phyloP scores from a whole-genome alignment of 2,888 invertebrate species.

The Incurvaria masculella region DNA sequence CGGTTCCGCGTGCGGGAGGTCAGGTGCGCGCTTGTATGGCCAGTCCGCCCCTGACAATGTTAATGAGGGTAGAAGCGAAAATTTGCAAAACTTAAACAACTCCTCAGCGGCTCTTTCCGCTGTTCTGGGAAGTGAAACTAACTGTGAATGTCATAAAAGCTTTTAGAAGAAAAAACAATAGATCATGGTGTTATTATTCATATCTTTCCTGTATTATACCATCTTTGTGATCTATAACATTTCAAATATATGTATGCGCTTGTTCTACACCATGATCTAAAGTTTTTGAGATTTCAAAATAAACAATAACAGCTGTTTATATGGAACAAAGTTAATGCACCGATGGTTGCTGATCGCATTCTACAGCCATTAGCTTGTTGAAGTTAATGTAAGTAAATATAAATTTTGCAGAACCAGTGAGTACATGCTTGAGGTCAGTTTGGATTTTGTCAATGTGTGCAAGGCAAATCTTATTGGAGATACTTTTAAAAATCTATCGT shows the following conservation, averaged over 20 bases:
- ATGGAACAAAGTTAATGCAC: background rate
- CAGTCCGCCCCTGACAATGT: constrained; percentile 60
- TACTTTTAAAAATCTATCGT: background rate
- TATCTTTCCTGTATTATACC: no score
- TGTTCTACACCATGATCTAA: background rate
- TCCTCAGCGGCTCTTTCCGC: constrained; percentile 35
- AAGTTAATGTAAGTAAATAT: background rate
- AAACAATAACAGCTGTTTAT: background rate
- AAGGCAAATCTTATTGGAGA: background rate
- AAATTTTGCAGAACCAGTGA: background rate
- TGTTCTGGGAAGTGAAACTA: constrained; percentile 46
- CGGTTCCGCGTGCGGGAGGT: constrained; percentile 53
- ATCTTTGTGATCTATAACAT: no score
- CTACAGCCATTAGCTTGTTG: background rate
- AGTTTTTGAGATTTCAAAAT: background rate
- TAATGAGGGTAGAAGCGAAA: constrained; percentile 55
- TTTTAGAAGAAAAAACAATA: constrained; percentile 17
- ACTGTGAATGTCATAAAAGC: constrained; percentile 35
- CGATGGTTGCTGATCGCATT: background rate
- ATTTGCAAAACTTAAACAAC: constrained; percentile 51
- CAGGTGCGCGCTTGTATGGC: constrained; percentile 58
- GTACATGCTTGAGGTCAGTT: background rate
- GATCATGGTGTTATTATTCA: no score
- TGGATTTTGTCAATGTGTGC: background rate
- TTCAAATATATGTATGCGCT: no score